Evolutionary conservation across 2,888 invertebrate genomes (phyloP).

Genomic region (Eueremaeus valkanovi): DNA sequence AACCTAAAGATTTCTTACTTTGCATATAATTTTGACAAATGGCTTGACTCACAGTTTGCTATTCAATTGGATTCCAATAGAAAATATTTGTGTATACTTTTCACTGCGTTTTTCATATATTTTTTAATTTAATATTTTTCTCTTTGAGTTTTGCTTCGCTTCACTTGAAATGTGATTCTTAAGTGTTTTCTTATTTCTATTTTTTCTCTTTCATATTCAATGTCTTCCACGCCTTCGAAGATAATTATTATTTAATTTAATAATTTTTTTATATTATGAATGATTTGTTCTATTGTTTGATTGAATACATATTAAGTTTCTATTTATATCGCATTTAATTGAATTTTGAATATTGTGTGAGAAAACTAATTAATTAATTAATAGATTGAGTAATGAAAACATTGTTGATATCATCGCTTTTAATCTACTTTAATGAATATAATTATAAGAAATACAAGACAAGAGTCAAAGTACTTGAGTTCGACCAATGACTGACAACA

Average conservation of each 20-base stretch:
- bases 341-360: not conserved
- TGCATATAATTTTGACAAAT: constrained; percentile 4
- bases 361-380: not conserved
- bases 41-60: not conserved
- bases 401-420: constrained; percentile 7
- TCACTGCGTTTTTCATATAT: too few species aligned
- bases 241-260: not conserved
- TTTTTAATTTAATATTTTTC: not conserved
- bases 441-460: not conserved
- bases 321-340: not conserved
- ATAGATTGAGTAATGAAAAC: not conserved
- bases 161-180: constrained; percentile 3
- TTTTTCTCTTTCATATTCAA: not conserved
- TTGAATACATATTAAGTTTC: not conserved
- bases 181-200: not conserved
- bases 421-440: constrained; percentile 11
- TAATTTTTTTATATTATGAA: not conserved
- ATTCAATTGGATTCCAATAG: not conserved
- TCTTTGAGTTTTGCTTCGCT: not conserved
- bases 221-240: not conserved
- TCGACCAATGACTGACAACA: not conserved
- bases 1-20: not conserved
- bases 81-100: not conserved
- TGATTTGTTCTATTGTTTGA: not conserved
- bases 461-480: constrained; percentile 11